A percentile compares a stretch with the other conserved stretches of the same genome.
Conservation (phyloP, 2,888 invertebrate species). For the Halictus ligatus region DNA sequence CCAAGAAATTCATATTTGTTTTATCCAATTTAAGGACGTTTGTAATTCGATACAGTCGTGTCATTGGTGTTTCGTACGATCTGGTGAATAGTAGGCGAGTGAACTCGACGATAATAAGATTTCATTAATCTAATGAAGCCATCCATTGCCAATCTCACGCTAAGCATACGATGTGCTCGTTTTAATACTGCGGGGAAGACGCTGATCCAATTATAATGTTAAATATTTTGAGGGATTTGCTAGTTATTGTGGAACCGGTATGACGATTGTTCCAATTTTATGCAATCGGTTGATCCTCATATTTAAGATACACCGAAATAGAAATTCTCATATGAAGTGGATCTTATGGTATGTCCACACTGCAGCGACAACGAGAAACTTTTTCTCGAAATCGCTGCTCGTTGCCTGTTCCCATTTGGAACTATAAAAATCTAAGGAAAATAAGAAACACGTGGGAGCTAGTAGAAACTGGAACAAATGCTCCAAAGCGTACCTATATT, state of each 20-base stretch:
- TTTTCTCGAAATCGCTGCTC: background rate
- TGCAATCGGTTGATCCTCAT: background rate
- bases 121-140: slow-evolving; percentile 32
- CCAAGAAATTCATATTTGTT: background rate
- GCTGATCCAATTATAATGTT: slow-evolving; percentile 5
- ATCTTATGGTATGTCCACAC: background rate
- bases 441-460: background rate
- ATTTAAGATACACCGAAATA: background rate
- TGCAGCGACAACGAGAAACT: background rate
- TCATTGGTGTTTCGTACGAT: background rate
- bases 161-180: slow-evolving; percentile 19
- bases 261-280: background rate
- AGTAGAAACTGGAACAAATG: background rate
- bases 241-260: background rate
- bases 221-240: background rate
- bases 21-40: background rate
- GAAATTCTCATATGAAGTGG: background rate
- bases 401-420: background rate
- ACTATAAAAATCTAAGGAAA: background rate
- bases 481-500: background rate
- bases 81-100: background rate
- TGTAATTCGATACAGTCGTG: background rate
- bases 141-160: background rate
- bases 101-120: slow-evolving; percentile 21
- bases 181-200: background rate